Percentiles rank a stretch among this genome's conserved stretches.
phyloP scores from a whole-genome alignment of 1,140 invertebrate species.

The Drosophila pectinifera region DNA sequence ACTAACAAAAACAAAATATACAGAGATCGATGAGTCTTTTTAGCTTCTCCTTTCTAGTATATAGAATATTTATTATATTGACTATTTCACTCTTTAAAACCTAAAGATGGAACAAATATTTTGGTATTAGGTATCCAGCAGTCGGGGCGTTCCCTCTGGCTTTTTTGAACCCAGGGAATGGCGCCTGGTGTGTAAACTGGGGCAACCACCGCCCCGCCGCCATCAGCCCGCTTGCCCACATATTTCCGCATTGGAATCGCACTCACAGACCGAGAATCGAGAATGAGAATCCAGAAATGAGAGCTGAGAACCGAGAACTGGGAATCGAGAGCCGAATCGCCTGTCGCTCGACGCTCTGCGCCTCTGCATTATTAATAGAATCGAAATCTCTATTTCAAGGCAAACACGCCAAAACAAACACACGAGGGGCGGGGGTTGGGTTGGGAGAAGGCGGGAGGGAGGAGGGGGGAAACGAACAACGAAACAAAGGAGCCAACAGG shows the following conservation, averaged over 20 bases:
- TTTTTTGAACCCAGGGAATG: conserved; percentile 3
- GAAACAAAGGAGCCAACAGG: conserved; percentile 60
- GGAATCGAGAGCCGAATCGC: conserved; percentile 42
- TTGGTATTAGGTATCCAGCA: not conserved
- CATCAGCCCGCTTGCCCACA: not conserved
- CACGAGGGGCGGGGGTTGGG: not conserved
- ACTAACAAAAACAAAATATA: not conserved
- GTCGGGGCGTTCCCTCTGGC: not conserved
- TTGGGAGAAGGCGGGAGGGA: not conserved
- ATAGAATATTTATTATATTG: no score
- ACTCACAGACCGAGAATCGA: conserved; percentile 36
- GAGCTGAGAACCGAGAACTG: conserved; percentile 15
- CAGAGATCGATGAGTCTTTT: not conserved
- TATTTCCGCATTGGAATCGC: conserved; percentile 59
- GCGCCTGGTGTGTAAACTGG: conserved; percentile 39
- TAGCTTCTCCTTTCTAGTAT: no score
- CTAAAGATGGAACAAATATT: not conserved
- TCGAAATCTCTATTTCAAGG: conserved; percentile 78
- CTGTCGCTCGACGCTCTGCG: conserved; percentile 41
- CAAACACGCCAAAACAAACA: conserved; percentile 39
- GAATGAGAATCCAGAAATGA: conserved; percentile 16
- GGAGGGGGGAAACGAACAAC: conserved; percentile 17
- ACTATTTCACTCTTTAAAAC: not conserved
- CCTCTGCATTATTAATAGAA: conserved; percentile 78
- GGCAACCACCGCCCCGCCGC: conserved; percentile 12